Base-by-base conservation (phyloP, 2,888 invertebrate species). In the Andrena marginata region DNA sequence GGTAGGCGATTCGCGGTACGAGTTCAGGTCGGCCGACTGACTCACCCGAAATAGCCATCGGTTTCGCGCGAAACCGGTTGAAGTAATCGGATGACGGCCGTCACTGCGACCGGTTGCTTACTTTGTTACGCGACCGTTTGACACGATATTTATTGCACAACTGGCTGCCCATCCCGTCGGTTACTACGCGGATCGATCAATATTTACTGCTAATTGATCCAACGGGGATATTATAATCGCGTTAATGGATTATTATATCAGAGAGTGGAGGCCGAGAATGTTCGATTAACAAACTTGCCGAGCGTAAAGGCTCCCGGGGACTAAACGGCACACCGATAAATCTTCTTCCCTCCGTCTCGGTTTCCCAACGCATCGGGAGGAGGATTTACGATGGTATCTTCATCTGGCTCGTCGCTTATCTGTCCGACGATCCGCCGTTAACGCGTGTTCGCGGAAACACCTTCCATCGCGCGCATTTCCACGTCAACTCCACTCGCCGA, bases 31-130 rank as follows among this genome's bases (percentile, higher is more conserved):
- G 35, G 49, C 54, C 48, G 56, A 59, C 42, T 78, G 78, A 77
- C 62, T 78, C 82, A 82, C 75, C 75, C 69, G 49, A 77, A 80
- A 72, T 60, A 76, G 51, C 81, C 81, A 69, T 73, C 78, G 67
- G 70, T 86, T 86, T 77, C 74, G 64, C 20, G 26, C 51, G 74
- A 74, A 86, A 82, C 72, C 68, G 64, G 85, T 82, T 54, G 77
- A 84, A 76, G 75, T 72, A 72, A 86, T 74, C 81, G 59, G 35
- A 77, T 54, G 75, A 71, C 63, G 74, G 35, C 13, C 23, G 31
- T 23, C 29, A 59, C 54, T 59, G 20, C 26, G 54, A 59, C 2
- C 33, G n/a, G 35, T 42, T 33, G 10, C 42, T 29, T 35, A 70
- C 65, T 74, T 82, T 62, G 81, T 35, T 67, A 62, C 65, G 26